Conservation (phyloP, 2,797 vertebrate species). For the Nyctibius grandis region DNA sequence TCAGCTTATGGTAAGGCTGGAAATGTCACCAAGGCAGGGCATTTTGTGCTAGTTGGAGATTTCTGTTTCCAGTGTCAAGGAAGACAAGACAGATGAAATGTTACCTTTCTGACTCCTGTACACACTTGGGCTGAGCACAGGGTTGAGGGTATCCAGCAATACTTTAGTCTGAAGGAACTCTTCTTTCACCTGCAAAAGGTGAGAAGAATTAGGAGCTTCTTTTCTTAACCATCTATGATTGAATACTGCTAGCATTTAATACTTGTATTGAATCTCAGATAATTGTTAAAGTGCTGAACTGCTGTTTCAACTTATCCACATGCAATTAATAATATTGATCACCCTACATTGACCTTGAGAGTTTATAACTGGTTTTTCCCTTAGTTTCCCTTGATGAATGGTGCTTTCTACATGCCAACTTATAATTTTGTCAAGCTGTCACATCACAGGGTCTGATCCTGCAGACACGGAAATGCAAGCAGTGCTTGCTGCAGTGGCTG, state of each 20-base stretch:
- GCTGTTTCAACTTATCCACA: conserved; percentile 3
- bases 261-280: background rate
- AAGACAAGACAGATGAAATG: background rate
- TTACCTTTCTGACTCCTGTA: background rate
- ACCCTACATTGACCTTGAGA: background rate
- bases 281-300: conserved; percentile 6
- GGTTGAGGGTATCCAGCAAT: background rate
- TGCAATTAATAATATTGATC: conserved; percentile 44
- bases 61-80: background rate
- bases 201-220: background rate
- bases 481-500: background rate
- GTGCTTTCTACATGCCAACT: background rate
- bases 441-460: background rate
- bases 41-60: background rate
- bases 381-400: background rate
- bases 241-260: conserved; percentile 8
- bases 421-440: background rate
- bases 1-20: background rate
- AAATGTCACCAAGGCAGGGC: background rate
- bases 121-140: background rate
- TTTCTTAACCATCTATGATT: background rate
- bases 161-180: background rate
- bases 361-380: background rate
- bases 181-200: background rate
- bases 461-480: background rate